Evolutionary conservation across 1,140 invertebrate species (phyloP).

Genomic region (Aethina tumida): DNA sequence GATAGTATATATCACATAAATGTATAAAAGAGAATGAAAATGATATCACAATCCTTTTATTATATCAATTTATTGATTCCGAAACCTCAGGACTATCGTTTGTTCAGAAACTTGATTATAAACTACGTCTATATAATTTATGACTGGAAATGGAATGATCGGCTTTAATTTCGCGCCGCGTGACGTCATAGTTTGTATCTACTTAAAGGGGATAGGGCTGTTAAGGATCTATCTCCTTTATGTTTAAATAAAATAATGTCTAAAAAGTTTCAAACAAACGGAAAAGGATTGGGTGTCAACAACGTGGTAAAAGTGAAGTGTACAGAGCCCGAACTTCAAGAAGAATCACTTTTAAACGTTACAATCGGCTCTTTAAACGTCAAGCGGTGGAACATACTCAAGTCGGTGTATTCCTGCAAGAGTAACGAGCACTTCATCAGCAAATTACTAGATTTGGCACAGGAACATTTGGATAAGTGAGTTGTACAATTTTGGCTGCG

Average conservation of each 20-base stretch:
- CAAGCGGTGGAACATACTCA: conserved; percentile 38
- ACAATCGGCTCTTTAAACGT: conserved; percentile 38
- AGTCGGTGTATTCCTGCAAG: conserved; percentile 33
- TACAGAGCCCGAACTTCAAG: conserved; percentile 7
- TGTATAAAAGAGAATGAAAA: not conserved
- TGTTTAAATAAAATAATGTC: conserved; percentile 19
- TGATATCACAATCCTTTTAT: not conserved
- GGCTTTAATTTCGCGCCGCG: conserved; percentile 8
- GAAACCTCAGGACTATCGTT: not conserved
- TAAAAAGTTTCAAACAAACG: conserved; percentile 19
- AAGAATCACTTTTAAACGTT: conserved; percentile 11
- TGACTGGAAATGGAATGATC: too few relatives aligned
- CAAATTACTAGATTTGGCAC: conserved; percentile 38
- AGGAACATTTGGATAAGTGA: conserved; percentile 33
- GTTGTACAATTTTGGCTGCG: conserved; percentile 10
- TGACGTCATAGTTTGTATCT: conserved; percentile 16
- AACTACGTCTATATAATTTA: not conserved
- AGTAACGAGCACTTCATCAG: conserved; percentile 40
- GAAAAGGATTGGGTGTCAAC: conserved; percentile 7
- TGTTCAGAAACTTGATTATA: not conserved
- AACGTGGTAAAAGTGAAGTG: conserved; percentile 7
- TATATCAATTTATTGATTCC: not conserved
- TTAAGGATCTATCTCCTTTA: conserved; percentile 11
- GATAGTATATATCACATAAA: too few relatives aligned
- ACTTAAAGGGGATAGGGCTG: conserved; percentile 12